Evolutionary conservation across 2,797 vertebrate genomes (phyloP).

Genomic region (Neopelma chrysocephalum): DNA sequence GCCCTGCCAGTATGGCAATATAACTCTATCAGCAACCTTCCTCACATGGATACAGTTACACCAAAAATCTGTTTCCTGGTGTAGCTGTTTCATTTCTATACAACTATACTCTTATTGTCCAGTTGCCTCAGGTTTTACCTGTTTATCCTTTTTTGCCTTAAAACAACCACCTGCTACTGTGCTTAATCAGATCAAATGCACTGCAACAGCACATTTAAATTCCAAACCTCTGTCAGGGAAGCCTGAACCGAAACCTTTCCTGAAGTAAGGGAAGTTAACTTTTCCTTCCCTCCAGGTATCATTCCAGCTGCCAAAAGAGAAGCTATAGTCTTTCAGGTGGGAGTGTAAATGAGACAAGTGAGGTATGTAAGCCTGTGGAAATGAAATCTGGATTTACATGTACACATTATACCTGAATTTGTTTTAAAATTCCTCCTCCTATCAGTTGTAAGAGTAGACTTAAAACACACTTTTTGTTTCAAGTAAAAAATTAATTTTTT

Average conservation of each 20-base stretch:
- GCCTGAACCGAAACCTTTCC: not conserved
- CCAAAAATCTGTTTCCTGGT: not conserved
- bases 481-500: not conserved
- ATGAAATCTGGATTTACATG: not conserved
- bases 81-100: not conserved
- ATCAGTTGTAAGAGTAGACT: not conserved
- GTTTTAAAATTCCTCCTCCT: not conserved
- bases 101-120: not conserved
- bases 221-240: not conserved
- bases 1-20: fast-evolving
- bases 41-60: not conserved
- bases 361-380: not conserved
- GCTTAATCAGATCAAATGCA: not conserved
- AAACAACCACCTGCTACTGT: not conserved
- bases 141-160: not conserved
- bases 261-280: not conserved
- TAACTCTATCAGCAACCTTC: not conserved
- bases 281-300: not conserved
- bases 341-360: not conserved
- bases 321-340: not conserved
- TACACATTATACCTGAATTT: not conserved
- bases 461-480: not conserved
- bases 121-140: not conserved
- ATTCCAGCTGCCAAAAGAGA: not conserved
- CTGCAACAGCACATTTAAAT: not conserved